Percentiles rank a stretch among this genome's conserved stretches.
Evolutionary conservation across 1,140 invertebrate species (phyloP).

Genomic region (Dryas iulia): DNA sequence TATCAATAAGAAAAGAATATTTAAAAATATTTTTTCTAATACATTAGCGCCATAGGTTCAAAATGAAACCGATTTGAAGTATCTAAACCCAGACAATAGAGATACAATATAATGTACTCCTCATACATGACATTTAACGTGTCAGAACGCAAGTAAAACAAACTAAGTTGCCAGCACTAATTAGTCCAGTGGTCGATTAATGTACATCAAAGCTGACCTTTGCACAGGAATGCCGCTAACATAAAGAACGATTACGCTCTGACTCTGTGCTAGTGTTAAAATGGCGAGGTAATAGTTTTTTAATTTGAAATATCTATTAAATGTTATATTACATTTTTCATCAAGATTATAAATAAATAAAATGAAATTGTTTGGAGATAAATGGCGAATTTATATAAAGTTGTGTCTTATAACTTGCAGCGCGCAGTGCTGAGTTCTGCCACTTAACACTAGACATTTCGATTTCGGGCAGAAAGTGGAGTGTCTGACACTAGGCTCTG

Average conservation of each 20-base stretch:
- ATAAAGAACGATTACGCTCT: neutral
- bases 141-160: conserved; percentile 12
- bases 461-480: too few species aligned
- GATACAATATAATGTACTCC: neutral
- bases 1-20: neutral
- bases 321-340: too few species aligned
- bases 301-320: too few species aligned
- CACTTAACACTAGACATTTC: too few species aligned
- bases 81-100: neutral
- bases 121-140: conserved; percentile 15
- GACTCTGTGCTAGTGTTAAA: neutral
- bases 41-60: too few species aligned
- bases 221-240: neutral
- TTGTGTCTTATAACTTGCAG: too few species aligned
- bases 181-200: conserved; percentile 7
- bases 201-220: conserved; percentile 18
- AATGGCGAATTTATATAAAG: too few species aligned
- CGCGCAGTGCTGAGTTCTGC: too few species aligned
- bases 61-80: neutral
- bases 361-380: too few species aligned
- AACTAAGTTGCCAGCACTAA: conserved; percentile 20
- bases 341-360: too few species aligned
- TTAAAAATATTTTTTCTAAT: neutral
- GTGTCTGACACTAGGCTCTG: too few species aligned
- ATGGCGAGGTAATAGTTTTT: neutral